Evolutionary conservation across 2,113 vertebrate species (phyloP).

Genomic region (Notarius lentiginosus): DNA sequence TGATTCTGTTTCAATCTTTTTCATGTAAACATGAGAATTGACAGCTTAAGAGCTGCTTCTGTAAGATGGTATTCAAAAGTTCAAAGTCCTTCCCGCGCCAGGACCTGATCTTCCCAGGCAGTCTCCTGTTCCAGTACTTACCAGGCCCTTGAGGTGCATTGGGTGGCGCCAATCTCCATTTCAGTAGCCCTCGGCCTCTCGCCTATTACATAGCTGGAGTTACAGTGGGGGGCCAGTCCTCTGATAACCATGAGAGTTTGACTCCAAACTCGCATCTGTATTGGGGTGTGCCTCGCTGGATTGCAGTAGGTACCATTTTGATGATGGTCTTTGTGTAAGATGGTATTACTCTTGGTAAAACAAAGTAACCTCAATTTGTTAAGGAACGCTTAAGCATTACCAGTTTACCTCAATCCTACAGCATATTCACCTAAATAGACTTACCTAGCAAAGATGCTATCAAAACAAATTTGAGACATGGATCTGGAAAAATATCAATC

Average conservation of each 20-base stretch:
- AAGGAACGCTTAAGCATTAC: not conserved
- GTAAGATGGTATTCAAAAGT: not conserved
- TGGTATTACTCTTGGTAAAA: not conserved
- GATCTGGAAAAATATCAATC: not conserved
- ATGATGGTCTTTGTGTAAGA: not conserved
- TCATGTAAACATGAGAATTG: not conserved
- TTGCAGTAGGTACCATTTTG: too few relatives aligned
- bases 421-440: not conserved
- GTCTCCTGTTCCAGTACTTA: too few relatives aligned
- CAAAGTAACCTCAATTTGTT: not conserved
- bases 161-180: too few relatives aligned
- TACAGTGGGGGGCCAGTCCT: too few relatives aligned
- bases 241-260: too few relatives aligned
- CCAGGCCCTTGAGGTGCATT: too few relatives aligned
- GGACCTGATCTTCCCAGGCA: too few relatives aligned
- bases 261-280: too few relatives aligned
- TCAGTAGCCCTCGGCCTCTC: too few relatives aligned
- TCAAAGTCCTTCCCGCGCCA: too few relatives aligned
- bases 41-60: not conserved
- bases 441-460: not conserved
- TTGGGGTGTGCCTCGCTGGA: too few relatives aligned
- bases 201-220: too few relatives aligned
- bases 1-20: not conserved
- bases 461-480: not conserved
- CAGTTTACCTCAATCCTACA: not conserved